Evolutionary conservation across 2,888 invertebrate genomes (phyloP).

Genomic region (Lamellibrachia satsuma): DNA sequence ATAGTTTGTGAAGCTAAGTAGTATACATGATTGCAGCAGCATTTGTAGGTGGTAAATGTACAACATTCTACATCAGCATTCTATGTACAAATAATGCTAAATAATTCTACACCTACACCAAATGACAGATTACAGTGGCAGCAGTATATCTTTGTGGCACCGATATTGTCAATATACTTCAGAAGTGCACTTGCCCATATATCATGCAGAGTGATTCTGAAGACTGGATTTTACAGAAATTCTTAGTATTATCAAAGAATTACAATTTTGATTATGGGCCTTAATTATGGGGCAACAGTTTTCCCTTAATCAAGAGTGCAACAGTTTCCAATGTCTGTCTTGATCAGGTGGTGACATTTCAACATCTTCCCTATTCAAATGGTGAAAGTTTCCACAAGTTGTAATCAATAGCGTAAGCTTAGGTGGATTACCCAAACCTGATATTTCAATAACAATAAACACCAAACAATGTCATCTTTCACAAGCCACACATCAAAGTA

Average conservation of each 20-base stretch:
- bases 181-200: neutral
- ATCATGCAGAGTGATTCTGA: neutral
- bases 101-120: constrained; percentile 1
- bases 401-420: neutral
- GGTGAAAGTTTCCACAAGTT: neutral
- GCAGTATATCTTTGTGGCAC: neutral
- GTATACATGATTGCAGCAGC: constrained; percentile 1
- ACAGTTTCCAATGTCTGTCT: neutral
- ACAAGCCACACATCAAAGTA: no score
- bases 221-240: neutral
- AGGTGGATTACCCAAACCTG: neutral
- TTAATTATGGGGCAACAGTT: neutral
- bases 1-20: neutral
- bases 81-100: constrained; percentile 13
- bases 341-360: neutral
- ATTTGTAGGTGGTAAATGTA: constrained; percentile 12
- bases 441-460: neutral
- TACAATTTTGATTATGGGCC: neutral
- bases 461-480: neutral
- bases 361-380: neutral
- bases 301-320: neutral
- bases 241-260: neutral
- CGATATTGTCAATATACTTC: neutral
- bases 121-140: neutral
- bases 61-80: constrained; percentile 12